phyloP scores from a whole-genome alignment of 2,113 vertebrate species.

The Galbula dea region DNA sequence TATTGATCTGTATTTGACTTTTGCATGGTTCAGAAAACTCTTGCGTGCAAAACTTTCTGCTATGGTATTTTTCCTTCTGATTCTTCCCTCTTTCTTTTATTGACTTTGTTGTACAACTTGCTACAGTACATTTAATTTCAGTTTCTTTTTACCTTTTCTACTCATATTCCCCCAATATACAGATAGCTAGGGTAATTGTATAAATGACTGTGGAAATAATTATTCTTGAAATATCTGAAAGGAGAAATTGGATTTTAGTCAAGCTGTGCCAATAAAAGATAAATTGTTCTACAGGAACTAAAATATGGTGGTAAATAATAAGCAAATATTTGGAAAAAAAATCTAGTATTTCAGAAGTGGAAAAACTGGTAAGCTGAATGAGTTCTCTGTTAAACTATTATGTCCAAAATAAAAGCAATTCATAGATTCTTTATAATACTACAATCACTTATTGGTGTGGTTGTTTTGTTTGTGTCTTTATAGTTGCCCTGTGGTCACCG shows the following conservation, averaged over 20 bases:
- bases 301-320: not conserved
- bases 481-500: constrained; percentile 91
- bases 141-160: not conserved
- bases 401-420: not conserved
- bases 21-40: not conserved
- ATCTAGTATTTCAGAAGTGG: not conserved
- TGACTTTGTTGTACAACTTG: not conserved
- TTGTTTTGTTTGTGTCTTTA: not conserved
- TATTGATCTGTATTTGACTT: not conserved
- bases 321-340: not conserved
- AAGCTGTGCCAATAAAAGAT: not conserved
- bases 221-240: not conserved
- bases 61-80: not conserved
- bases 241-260: not conserved
- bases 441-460: not conserved
- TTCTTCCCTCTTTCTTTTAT: not conserved
- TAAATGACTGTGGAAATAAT: not conserved
- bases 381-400: not conserved
- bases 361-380: not conserved
- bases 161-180: not conserved
- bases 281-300: not conserved
- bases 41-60: not conserved
- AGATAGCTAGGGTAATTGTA: not conserved
- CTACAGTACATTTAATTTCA: not conserved
- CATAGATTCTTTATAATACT: not conserved